phyloP scores from a whole-genome alignment of 2,113 vertebrate species.

The Crotalus horridus region DNA sequence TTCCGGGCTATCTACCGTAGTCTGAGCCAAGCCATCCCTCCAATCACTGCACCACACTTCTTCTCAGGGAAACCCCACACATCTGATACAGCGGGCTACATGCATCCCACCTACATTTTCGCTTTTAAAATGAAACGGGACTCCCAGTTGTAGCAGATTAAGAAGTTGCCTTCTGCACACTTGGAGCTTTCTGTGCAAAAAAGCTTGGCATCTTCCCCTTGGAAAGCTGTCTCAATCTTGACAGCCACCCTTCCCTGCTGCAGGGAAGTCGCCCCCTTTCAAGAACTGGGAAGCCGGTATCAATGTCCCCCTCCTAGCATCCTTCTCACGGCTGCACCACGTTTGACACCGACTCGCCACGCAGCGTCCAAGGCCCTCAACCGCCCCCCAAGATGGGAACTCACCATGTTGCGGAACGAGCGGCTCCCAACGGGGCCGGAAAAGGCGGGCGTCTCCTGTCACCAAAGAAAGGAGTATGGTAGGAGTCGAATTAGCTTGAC shows the following conservation, averaged over 20 bases:
- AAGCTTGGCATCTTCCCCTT: too few relatives aligned
- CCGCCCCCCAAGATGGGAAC: background rate
- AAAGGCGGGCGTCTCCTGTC: background rate
- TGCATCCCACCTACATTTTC: background rate
- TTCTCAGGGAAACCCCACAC: background rate
- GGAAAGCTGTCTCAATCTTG: background rate
- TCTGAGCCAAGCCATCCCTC: background rate
- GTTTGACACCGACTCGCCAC: background rate
- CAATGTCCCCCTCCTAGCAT: background rate
- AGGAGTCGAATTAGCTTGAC: background rate
- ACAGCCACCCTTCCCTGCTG: too few relatives aligned
- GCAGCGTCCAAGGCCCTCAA: background rate
- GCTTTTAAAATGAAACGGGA: background rate
- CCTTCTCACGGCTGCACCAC: background rate
- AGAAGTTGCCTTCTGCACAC: background rate
- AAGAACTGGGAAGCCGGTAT: background rate
- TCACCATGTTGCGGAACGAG: conserved; percentile 18
- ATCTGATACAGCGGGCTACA: background rate
- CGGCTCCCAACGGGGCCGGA: conserved; percentile 8
- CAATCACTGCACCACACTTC: background rate
- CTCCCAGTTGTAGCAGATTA: background rate
- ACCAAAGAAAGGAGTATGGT: background rate
- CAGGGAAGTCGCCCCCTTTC: background rate
- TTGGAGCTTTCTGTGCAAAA: background rate
- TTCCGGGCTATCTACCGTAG: background rate